Base-by-base conservation (phyloP, 2,113 vertebrate species). In the Stigmatopora argus region DNA sequence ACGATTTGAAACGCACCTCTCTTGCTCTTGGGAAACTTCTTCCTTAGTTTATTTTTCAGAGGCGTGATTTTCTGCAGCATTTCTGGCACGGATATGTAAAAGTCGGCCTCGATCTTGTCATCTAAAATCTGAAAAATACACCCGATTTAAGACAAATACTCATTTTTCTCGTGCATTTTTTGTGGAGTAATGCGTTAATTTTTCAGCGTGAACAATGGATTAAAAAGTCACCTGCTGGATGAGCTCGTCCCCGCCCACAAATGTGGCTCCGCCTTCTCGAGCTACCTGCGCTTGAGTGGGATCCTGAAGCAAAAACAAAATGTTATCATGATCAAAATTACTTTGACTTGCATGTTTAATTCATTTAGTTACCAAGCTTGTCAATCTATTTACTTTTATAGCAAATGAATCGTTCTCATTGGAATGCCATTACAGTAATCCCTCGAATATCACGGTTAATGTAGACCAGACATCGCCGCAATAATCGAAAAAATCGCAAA, bases 41-140 rank as follows among this genome's bases (percentile, higher is more conserved):
- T 88, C 14, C 84, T 91, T 47, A 99, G 85, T 67, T 94, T 95
- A 86, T 78, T 92, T 78, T 88, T 97, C 65, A 98, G 83, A 0
- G 91, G 90, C 3, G 83, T 31, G 1, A 99, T 63, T 35, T 95
- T 95, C 0, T 83, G 51, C 0, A 94, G 60, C 0, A 98, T 93
- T 12, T 90, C 91, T 38, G 95, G 96, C 62, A 94, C 94, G 2
- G 94, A 89, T 4, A 98, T 34, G 10, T 94, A 99, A 83, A 93
- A 96, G 75, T 98, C 96, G 17, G 87, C 92, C 1, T 90, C 80
- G 71, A 98, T 81, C 81, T 95, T 90, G 45, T 93, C 94, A 66
- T 94, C 91, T 69, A 97, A 72, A 86, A 99, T 92, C 96, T 99
- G 78, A 26, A 79, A 65, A 21, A 41, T 1, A n/a, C n/a, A n/a